A percentile compares a stretch with the other conserved stretches of the same genome.
Conservation (phyloP, 2,888 invertebrate genomes). For the Spodoptera picta region DNA sequence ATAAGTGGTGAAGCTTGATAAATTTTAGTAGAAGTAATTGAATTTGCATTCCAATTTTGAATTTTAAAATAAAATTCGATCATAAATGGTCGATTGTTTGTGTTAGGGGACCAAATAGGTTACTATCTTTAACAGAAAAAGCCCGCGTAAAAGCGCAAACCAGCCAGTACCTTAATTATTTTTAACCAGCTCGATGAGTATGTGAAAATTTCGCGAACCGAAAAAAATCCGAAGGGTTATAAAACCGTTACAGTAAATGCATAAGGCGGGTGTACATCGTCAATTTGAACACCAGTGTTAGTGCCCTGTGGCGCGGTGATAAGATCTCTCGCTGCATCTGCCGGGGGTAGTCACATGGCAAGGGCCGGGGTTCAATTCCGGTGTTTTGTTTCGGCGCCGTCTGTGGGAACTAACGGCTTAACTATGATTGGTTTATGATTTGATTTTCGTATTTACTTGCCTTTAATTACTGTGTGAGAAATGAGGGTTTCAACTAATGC, state of each 20-base stretch:
- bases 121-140: neutral
- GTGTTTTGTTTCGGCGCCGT: slow-evolving; percentile 76
- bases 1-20: too few species aligned
- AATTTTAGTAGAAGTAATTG: too few species aligned
- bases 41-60: too few species aligned
- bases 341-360: slow-evolving; percentile 66
- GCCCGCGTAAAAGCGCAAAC: slow-evolving; percentile 5
- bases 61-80: too few species aligned
- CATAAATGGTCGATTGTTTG: neutral
- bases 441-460: slow-evolving; percentile 69
- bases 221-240: slow-evolving; percentile 65
- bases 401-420: slow-evolving; percentile 77
- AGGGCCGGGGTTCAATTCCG: slow-evolving; percentile 82
- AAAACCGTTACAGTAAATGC: slow-evolving; percentile 83
- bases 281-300: slow-evolving; percentile 74
- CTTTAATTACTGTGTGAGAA: slow-evolving; percentile 54
- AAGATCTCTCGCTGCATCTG: slow-evolving; percentile 86
- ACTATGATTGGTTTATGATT: slow-evolving; percentile 82
- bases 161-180: slow-evolving; percentile 28
- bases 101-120: slow-evolving; percentile 5
- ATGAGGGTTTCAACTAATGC: slow-evolving; percentile 40
- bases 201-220: slow-evolving; percentile 47
- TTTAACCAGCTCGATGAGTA: slow-evolving; percentile 29
- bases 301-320: slow-evolving; percentile 80
- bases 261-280: slow-evolving; percentile 77